These are phyloP conservation scores for Bufotes viridis DNA, from an alignment of 2,797 vertebrate genomes.

Conservation along the genomic window DNA sequence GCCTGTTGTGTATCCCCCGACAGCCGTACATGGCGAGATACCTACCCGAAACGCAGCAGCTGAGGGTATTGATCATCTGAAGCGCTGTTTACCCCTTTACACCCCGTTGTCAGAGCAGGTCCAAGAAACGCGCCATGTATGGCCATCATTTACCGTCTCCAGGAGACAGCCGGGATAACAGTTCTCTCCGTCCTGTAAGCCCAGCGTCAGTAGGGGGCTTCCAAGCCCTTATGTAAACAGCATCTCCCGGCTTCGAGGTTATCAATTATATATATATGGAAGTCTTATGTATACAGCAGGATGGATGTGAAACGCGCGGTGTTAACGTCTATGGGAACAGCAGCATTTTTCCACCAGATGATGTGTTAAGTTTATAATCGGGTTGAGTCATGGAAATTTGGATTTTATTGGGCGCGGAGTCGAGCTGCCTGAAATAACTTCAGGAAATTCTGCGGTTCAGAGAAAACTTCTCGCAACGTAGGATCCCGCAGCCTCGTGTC, in stretches of 20 bases:
- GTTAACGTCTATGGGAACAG: conserved; percentile 11
- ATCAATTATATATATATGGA: background rate
- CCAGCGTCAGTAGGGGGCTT: background rate
- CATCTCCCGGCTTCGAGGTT: background rate
- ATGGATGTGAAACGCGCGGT: background rate
- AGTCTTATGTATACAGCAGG: background rate
- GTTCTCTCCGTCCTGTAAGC: background rate
- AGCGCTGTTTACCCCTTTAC: background rate
- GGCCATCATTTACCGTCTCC: background rate
- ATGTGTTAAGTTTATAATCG: conserved; percentile 44
- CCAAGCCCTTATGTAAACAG: background rate
- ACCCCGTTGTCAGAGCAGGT: background rate
- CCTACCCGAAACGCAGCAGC: background rate
- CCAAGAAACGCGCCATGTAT: background rate
- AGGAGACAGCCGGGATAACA: background rate
- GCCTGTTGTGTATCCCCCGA: no score
- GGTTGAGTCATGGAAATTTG: conserved; percentile 49
- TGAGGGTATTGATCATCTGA: background rate
- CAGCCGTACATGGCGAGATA: background rate
- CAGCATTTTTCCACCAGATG: conserved; percentile 9
- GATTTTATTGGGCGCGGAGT: conserved; percentile 37
- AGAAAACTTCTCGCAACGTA: background rate
- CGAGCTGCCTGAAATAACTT: conserved; percentile 36
- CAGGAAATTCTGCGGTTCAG: conserved; percentile 35
- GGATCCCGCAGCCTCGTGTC: background rate